phyloP scores from a whole-genome alignment of 2,113 vertebrate genomes.

The Reinhardtius hippoglossoides region DNA sequence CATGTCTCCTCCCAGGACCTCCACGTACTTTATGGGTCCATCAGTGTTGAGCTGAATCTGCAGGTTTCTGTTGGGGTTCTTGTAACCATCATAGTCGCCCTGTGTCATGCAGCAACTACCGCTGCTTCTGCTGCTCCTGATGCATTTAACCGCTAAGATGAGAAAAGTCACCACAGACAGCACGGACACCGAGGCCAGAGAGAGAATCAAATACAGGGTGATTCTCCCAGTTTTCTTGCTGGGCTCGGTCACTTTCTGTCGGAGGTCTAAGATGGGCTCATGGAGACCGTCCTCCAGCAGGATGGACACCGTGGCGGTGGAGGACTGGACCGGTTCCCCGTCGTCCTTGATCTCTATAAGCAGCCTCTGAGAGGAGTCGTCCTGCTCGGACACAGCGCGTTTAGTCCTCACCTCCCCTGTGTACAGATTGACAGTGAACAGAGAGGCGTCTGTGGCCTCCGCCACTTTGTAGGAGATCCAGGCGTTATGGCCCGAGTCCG shows the following conservation, averaged over 20 bases:
- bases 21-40: slow-evolving; percentile 87
- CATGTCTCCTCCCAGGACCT: slow-evolving; percentile 84
- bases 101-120: slow-evolving; percentile 75
- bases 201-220: slow-evolving; percentile 81
- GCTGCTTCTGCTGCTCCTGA: slow-evolving; percentile 72
- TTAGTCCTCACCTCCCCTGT: slow-evolving; percentile 84
- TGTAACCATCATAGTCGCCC: slow-evolving; percentile 66
- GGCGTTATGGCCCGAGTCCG: slow-evolving; percentile 86
- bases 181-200: slow-evolving; percentile 82
- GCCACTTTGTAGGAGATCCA: slow-evolving; percentile 84
- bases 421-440: slow-evolving; percentile 81
- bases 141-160: slow-evolving; percentile 79
- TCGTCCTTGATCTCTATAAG: slow-evolving; percentile 83
- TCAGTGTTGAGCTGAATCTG: slow-evolving; percentile 83
- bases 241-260: slow-evolving; percentile 71
- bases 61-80: slow-evolving; percentile 80
- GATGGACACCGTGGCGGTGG: slow-evolving; percentile 80
- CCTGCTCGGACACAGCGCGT: slow-evolving; percentile 76
- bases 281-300: slow-evolving; percentile 79
- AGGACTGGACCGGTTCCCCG: slow-evolving; percentile 80
- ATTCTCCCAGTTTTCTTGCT: slow-evolving; percentile 74
- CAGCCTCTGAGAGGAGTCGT: slow-evolving; percentile 82
- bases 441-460: slow-evolving; percentile 78
- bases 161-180: slow-evolving; percentile 82
- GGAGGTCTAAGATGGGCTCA: slow-evolving; percentile 76